Percentiles rank a stretch among this genome's conserved stretches.
phyloP scores from a whole-genome alignment of 2,888 invertebrate species.

The Argyresthia goedartella region DNA sequence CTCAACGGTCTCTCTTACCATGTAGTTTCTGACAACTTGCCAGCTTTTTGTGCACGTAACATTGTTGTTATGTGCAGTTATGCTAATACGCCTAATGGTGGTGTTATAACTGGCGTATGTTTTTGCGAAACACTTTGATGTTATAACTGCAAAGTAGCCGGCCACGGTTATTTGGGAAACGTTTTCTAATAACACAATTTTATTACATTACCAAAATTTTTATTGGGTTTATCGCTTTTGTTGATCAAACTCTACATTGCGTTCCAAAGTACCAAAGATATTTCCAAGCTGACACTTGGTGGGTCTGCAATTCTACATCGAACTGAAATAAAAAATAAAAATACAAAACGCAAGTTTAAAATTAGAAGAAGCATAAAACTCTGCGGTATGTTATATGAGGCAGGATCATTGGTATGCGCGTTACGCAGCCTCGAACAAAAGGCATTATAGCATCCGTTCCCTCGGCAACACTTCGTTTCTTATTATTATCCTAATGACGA shows the following conservation, averaged over 20 bases:
- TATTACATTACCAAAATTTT: no score
- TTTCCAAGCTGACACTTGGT: no score
- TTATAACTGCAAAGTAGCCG: no score
- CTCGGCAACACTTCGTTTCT: slow-evolving; percentile 49
- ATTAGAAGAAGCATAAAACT: neutral
- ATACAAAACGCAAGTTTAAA: neutral
- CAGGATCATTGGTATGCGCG: slow-evolving; percentile 60
- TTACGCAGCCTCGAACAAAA: slow-evolving; percentile 57
- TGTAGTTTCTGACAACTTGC: slow-evolving; percentile 41
- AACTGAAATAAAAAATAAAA: neutral
- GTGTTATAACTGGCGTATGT: slow-evolving; percentile 12
- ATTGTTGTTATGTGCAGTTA: slow-evolving; percentile 36
- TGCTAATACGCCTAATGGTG: slow-evolving; percentile 42
- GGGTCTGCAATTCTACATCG: neutral
- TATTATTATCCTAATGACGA: slow-evolving; percentile 68
- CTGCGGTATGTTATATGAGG: neutral
- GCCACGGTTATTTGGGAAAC: no score
- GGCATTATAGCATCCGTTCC: slow-evolving; percentile 66
- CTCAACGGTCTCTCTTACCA: slow-evolving; percentile 17
- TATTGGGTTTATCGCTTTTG: no score
- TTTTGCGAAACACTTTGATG: slow-evolving; percentile 9
- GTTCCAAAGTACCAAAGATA: no score
- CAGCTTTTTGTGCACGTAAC: slow-evolving; percentile 25
- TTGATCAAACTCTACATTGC: no score
- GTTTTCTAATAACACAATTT: no score